Evolutionary conservation across 2,888 invertebrate species (phyloP), one percentile per base, ranked within the genome.

Genomic region (Torymus aiolomorphi): DNA sequence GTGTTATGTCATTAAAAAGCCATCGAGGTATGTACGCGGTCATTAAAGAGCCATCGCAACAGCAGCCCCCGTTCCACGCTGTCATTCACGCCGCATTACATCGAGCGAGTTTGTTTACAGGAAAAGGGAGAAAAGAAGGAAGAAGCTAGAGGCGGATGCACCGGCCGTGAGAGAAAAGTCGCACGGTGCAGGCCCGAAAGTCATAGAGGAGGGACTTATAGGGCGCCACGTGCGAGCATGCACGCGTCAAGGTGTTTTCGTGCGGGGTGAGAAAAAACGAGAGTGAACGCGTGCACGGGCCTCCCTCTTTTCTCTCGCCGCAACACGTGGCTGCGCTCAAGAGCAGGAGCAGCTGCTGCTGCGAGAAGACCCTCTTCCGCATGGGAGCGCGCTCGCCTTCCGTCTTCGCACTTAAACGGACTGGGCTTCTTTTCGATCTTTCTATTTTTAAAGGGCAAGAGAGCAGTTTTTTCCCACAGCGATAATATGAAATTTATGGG

Each of bases 281-380:
- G 20, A 42, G 42, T 42, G 49, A 52, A 56, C n/a, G 10, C 42
- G 52, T 51, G 42, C 51, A 16, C 61, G 72, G 2, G 20, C 20
- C 42, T 42, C 42, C 42, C 42, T 42, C 42, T 42, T 42, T 42
- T 42, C 42, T 42, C 8, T 42, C 42, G 13, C 16, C 69, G 62
- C 70, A 65, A 67, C 80, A 73, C 80, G 80, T 73, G 80, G 69
- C 76, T 10, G 0, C 2, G 4, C 42, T 42, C 42, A 42, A 42
- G 42, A 42, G 13, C 65, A 11, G 56, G 79, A 54, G 75, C 75
- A 63, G 80, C 77, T 75, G 80, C 74, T 13, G 14, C 72, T 63
- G n/a, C 49, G n/a, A n/a, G 80, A 72, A 73, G 76, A 73, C 80
- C 76, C 77, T 80, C 80, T 80, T 70, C 77, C 80, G 77, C 70